Conservation (phyloP, 2,113 vertebrate genomes). For the Hoplias malabaricus region DNA sequence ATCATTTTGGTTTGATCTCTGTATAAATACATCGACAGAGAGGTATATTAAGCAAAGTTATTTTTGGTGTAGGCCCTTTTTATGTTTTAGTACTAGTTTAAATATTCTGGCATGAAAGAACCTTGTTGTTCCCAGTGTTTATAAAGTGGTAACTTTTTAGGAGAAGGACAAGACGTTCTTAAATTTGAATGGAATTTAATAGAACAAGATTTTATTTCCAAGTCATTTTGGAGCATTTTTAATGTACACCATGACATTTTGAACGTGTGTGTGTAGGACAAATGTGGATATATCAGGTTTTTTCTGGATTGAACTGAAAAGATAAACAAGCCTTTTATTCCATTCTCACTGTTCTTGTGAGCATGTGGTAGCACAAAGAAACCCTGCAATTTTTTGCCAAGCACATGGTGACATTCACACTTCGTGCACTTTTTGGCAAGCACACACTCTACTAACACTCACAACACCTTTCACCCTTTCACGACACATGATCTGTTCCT, state of each 20-base stretch:
- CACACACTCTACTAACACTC: neutral
- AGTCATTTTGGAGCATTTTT: too few relatives aligned
- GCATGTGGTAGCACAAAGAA: neutral
- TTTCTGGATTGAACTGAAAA: too few relatives aligned
- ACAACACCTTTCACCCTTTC: neutral
- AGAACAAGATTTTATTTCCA: too few relatives aligned
- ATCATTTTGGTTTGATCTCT: neutral
- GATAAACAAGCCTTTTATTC: neutral
- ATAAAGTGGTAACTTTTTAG: neutral
- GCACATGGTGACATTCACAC: neutral
- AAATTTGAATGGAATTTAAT: too few relatives aligned
- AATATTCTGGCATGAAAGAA: neutral
- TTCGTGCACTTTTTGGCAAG: neutral
- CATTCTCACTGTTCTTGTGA: neutral
- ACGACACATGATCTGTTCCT: neutral
- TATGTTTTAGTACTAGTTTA: neutral
- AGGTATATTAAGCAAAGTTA: too few relatives aligned
- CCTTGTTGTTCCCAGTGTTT: too few relatives aligned
- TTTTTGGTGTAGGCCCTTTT: too few relatives aligned
- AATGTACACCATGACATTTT: too few relatives aligned
- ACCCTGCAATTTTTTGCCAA: neutral
- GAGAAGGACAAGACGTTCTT: too few relatives aligned
- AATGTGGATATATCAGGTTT: too few relatives aligned
- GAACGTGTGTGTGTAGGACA: too few relatives aligned
- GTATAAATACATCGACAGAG: too few relatives aligned